Percentiles rank a stretch among this genome's conserved stretches.
Conservation (phyloP, 2,113 vertebrate genomes). For the Cnemophilus loriae region DNA sequence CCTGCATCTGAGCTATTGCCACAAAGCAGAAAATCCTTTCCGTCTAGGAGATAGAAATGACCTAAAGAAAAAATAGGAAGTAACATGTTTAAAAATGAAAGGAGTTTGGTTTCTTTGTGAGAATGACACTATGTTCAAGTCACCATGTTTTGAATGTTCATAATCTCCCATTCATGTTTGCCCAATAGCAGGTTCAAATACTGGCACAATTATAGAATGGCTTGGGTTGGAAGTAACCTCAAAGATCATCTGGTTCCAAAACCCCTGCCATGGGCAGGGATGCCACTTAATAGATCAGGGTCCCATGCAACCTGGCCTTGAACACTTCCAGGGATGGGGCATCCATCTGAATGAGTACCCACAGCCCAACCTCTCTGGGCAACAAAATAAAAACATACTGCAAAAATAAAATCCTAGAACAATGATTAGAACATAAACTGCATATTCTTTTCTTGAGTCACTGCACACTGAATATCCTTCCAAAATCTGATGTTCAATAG, state of each 20-base stretch:
- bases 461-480: background rate
- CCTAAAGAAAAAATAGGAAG: conserved; percentile 42
- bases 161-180: background rate
- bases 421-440: background rate
- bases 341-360: no score
- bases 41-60: conserved; percentile 71
- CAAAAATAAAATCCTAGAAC: background rate
- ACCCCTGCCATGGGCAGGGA: background rate
- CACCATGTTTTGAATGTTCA: background rate
- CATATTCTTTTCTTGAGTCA: background rate
- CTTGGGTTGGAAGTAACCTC: background rate
- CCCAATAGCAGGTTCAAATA: background rate
- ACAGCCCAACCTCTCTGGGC: background rate
- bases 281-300: background rate
- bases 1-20: conserved; percentile 83
- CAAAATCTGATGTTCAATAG: background rate
- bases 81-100: background rate
- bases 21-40: conserved; percentile 85
- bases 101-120: background rate
- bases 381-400: background rate
- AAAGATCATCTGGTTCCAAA: background rate
- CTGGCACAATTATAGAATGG: background rate
- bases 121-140: background rate
- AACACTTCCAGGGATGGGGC: background rate
- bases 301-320: background rate